A percentile compares a stretch with the other conserved stretches of the same genome.
Conservation (phyloP, 1,140 invertebrate species). For the Batillaria attramentaria region DNA sequence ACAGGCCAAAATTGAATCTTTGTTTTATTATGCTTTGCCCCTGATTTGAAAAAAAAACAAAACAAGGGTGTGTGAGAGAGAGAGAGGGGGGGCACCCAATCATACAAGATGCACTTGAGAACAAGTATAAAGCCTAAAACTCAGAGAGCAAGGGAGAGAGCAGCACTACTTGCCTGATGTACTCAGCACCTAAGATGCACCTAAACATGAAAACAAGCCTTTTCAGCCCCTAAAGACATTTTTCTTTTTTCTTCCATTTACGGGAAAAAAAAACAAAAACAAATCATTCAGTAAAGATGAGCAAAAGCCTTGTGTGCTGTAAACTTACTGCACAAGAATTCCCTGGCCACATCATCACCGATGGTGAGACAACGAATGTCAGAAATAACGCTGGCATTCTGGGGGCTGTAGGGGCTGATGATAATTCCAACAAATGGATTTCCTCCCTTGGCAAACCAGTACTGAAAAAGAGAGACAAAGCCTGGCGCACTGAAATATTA, state of each 20-base stretch:
- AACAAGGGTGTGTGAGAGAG: no score
- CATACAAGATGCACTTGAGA: no score
- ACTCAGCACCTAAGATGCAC: no score
- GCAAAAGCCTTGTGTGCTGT: no score
- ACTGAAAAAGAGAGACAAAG: slow-evolving; percentile 67
- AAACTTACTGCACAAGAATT: slow-evolving; percentile 58
- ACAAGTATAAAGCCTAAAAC: neutral
- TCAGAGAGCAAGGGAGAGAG: neutral
- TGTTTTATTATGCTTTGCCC: neutral
- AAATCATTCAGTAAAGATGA: no score
- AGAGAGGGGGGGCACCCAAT: no score
- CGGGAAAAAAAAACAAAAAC: neutral
- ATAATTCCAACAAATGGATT: slow-evolving; percentile 77
- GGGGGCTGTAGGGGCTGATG: slow-evolving; percentile 74
- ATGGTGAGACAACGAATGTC: slow-evolving; percentile 64
- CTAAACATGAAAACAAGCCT: neutral
- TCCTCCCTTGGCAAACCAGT: slow-evolving; percentile 75
- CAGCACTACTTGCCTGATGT: neutral
- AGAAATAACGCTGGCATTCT: slow-evolving; percentile 46
- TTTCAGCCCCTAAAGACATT: neutral
- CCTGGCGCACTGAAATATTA: no score
- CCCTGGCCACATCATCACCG: slow-evolving; percentile 46
- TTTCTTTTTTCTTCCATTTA: neutral
- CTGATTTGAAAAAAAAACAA: no score
- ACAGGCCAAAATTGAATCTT: neutral